Conservation (phyloP, 2,888 invertebrate genomes). For the Eupelmus urozonus region DNA sequence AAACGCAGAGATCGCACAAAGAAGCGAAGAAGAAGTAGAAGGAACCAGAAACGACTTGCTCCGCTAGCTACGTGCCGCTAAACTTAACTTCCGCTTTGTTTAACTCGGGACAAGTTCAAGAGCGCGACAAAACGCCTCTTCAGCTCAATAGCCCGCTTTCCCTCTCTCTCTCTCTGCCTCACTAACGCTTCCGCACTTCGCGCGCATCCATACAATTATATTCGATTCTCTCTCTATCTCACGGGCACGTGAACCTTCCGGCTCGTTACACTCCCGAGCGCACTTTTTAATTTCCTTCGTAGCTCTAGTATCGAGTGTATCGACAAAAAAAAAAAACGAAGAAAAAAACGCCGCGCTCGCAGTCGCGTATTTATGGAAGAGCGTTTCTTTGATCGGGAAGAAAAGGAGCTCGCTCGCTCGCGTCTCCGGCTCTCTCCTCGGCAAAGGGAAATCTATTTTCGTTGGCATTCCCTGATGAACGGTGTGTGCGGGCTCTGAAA, state of each 20-base stretch:
- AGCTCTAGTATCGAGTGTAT: no score
- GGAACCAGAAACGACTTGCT: conserved; percentile 10
- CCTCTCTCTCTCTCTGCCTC: background rate
- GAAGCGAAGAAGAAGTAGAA: conserved; percentile 40
- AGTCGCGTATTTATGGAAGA: conserved; percentile 47
- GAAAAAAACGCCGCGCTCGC: conserved; percentile 4
- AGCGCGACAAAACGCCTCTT: conserved; percentile 6
- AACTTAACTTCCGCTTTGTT: conserved; percentile 65
- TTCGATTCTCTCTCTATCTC: background rate
- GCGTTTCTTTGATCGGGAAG: conserved; percentile 48
- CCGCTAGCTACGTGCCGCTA: conserved; percentile 64
- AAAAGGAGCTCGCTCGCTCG: conserved; percentile 18
- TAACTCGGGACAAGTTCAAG: conserved; percentile 38
- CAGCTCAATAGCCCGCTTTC: background rate
- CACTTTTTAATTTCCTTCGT: no score
- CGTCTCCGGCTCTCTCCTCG: background rate
- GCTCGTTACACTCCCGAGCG: background rate
- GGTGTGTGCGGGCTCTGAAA: conserved; percentile 63
- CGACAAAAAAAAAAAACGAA: no score
- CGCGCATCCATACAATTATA: background rate
- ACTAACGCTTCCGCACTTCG: background rate
- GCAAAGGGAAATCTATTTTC: conserved; percentile 66
- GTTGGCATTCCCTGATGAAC: conserved; percentile 67
- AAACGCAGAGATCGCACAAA: no score
- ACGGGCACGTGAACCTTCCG: no score